Percentiles rank a stretch among this genome's conserved stretches.
Conservation (phyloP, 2,888 invertebrate genomes). For the Hipparchia semele region DNA sequence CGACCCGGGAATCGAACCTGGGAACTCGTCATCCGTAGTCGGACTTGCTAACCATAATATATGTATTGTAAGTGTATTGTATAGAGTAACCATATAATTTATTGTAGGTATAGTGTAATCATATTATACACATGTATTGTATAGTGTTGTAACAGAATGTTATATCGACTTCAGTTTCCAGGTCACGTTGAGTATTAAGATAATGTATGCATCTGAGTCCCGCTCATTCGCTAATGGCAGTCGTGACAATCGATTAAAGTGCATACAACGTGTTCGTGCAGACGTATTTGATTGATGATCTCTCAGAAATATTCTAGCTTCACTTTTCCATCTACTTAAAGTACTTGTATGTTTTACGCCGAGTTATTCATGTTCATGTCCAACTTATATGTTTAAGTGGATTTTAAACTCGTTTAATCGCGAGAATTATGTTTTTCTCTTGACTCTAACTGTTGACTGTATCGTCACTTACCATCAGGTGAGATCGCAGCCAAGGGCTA, state of each 20-base stretch:
- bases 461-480: no score
- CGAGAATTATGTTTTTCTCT: no score
- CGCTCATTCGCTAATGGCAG: slow-evolving; percentile 37
- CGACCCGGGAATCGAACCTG: no score
- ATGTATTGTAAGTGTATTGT: no score
- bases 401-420: no score
- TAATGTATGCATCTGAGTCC: slow-evolving; percentile 30
- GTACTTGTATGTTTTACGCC: background rate
- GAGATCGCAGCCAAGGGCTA: no score
- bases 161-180: slow-evolving; percentile 16
- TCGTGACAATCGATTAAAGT: slow-evolving; percentile 26
- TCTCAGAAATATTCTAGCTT: background rate
- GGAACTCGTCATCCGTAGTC: no score
- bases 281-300: slow-evolving; percentile 18
- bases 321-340: background rate
- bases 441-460: no score
- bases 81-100: no score
- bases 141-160: background rate
- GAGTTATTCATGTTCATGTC: background rate
- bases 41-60: no score
- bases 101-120: no score
- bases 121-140: background rate
- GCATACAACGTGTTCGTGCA: slow-evolving; percentile 9
- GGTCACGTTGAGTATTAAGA: slow-evolving; percentile 19
- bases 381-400: no score